These are phyloP conservation scores for Antechinus stuartii DNA, from an alignment of 2,113 vertebrate genomes.

Conservation along the genomic window DNA sequence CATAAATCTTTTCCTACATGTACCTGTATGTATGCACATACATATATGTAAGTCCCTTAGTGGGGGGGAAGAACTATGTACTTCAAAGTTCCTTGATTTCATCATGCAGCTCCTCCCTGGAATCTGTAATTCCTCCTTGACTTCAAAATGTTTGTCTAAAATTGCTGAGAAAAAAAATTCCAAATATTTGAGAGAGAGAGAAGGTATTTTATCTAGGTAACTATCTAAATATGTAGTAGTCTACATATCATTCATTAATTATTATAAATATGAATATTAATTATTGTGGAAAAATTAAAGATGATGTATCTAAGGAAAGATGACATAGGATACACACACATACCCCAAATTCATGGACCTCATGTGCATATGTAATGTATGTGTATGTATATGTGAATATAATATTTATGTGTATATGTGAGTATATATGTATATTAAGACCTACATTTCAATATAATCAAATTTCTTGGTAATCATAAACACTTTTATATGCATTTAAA, in stretches of 20 bases:
- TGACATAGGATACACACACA: neutral
- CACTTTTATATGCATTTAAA: neutral
- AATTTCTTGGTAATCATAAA: neutral
- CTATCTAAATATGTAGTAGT: neutral
- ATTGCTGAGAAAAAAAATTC: neutral
- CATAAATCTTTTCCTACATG: neutral
- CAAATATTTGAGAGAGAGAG: neutral
- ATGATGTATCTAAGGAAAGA: neutral
- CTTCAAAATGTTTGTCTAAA: neutral
- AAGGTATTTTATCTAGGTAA: neutral
- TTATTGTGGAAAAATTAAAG: neutral
- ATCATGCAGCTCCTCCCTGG: neutral
- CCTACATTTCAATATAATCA: neutral
- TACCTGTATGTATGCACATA: neutral
- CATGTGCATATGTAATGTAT: neutral
- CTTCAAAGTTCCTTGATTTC: neutral
- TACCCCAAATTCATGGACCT: neutral
- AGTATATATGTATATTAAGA: neutral
- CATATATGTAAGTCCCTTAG: neutral
- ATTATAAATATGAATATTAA: neutral
- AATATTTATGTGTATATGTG: neutral
- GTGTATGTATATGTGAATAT: neutral
- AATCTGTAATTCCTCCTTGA: neutral
- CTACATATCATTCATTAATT: neutral
- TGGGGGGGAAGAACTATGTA: neutral